Evolutionary conservation across 2,888 invertebrate genomes (phyloP).

Genomic region (Hetaerina titia): DNA sequence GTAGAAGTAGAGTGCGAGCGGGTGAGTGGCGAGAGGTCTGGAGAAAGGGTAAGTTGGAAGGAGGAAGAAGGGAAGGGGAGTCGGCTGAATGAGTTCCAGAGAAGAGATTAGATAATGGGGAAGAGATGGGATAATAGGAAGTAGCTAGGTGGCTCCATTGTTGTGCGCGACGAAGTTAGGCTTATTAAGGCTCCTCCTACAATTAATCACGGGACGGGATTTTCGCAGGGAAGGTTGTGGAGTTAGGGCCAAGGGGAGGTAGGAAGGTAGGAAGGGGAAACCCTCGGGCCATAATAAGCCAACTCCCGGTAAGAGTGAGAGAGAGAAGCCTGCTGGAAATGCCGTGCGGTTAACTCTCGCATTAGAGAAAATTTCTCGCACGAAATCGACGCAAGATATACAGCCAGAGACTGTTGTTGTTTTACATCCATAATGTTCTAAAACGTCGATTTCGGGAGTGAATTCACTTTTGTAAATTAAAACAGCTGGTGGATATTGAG

Average conservation of each 20-base stretch:
- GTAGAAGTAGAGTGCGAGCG: background rate
- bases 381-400: background rate
- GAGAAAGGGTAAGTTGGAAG: background rate
- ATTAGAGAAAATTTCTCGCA: constrained; percentile 21
- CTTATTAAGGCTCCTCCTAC: constrained; percentile 65
- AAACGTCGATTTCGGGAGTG: background rate
- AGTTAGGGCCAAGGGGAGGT: constrained; percentile 1
- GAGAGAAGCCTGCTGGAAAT: background rate
- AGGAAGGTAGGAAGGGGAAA: background rate
- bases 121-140: constrained; percentile 60
- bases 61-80: background rate
- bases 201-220: constrained; percentile 61
- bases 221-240: constrained; percentile 55
- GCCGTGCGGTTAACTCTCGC: constrained; percentile 21
- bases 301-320: constrained; percentile 36
- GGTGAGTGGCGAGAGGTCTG: background rate
- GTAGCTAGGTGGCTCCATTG: constrained; percentile 65
- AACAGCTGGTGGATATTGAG: background rate
- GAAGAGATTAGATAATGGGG: constrained; percentile 60
- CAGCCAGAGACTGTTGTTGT: background rate
- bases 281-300: constrained; percentile 58
- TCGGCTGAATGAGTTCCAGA: constrained; percentile 36
- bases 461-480: background rate
- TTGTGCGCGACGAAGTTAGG: constrained; percentile 59
- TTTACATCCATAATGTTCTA: background rate